Conservation (phyloP, 2,888 invertebrate genomes). For the Timandra comae region DNA sequence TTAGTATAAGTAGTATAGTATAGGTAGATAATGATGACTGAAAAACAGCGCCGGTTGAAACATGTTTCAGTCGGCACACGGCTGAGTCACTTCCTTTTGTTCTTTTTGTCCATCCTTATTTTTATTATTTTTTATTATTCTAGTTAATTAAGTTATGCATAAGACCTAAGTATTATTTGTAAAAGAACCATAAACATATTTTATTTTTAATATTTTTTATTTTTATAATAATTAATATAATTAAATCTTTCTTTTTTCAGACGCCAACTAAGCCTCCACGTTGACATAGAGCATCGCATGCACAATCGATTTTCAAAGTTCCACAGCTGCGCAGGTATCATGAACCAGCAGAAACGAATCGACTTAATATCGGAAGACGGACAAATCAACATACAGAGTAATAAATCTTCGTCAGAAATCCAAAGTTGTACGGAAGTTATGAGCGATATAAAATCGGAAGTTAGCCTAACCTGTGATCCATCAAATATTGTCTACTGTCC, state of each 20-base stretch:
- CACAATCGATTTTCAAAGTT: slow-evolving; percentile 49
- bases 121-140: too few relatives aligned
- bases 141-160: too few relatives aligned
- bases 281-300: slow-evolving; percentile 43
- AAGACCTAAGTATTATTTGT: too few relatives aligned
- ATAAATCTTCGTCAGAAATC: slow-evolving; percentile 12
- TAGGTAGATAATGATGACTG: too few relatives aligned
- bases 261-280: slow-evolving; percentile 50
- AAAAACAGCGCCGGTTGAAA: too few relatives aligned
- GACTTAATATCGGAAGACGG: slow-evolving; percentile 29
- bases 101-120: too few relatives aligned
- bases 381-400: slow-evolving; percentile 28
- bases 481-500: slow-evolving; percentile 49
- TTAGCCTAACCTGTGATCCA: slow-evolving; percentile 39
- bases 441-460: slow-evolving; percentile 26
- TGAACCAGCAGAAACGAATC: slow-evolving; percentile 19
- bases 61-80: too few relatives aligned
- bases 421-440: slow-evolving; percentile 20
- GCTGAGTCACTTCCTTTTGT: too few relatives aligned
- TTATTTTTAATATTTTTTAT: not conserved
- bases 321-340: slow-evolving; percentile 45
- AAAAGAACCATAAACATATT: too few relatives aligned
- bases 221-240: too few relatives aligned
- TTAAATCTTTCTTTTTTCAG: slow-evolving; percentile 34
- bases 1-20: too few relatives aligned